Percentiles rank a stretch among this genome's conserved stretches.
phyloP scores from a whole-genome alignment of 30 jellyfish, hydroid and myxozoan species.

The Hydractinia echinata region DNA sequence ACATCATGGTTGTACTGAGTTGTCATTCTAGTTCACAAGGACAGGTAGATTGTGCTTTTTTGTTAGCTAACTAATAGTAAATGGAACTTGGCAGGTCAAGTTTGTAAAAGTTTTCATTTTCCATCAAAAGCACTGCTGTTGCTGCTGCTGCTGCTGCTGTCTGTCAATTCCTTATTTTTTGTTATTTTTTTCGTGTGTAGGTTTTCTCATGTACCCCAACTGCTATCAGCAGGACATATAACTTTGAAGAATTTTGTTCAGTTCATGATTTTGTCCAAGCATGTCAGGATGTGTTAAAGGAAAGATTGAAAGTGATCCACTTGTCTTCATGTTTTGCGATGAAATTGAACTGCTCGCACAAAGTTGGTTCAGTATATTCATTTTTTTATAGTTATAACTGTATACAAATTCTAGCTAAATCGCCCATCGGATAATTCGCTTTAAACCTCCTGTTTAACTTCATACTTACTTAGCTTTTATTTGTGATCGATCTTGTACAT shows the following conservation, averaged over 20 bases:
- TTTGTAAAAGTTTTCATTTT: too few relatives aligned
- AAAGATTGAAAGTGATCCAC: conserved; percentile 51
- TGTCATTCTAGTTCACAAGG: conserved; percentile 92
- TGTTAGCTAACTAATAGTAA: too few relatives aligned
- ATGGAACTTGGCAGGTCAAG: too few relatives aligned
- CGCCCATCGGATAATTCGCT: too few relatives aligned
- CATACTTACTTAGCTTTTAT: too few relatives aligned
- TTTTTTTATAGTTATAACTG: background rate
- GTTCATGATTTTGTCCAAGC: conserved; percentile 77
- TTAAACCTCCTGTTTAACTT: too few relatives aligned
- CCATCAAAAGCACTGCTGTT: too few relatives aligned
- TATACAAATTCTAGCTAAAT: too few relatives aligned
- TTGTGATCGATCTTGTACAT: too few relatives aligned
- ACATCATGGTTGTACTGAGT: conserved; percentile 51
- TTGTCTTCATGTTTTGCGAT: conserved; percentile 80
- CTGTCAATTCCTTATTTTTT: too few relatives aligned
- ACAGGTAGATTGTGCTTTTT: conserved; percentile 53
- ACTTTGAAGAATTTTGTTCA: conserved; percentile 87
- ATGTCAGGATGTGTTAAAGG: conserved; percentile 64
- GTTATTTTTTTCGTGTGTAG: conserved; percentile 22
- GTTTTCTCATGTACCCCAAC: conserved; percentile 90
- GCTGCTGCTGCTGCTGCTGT: too few relatives aligned
- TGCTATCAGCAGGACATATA: conserved; percentile 32
- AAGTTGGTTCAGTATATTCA: conserved; percentile 7
- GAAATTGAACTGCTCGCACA: conserved; percentile 50